phyloP scores from a whole-genome alignment of 2,113 vertebrate genomes.

The Erythrocebus patas region DNA sequence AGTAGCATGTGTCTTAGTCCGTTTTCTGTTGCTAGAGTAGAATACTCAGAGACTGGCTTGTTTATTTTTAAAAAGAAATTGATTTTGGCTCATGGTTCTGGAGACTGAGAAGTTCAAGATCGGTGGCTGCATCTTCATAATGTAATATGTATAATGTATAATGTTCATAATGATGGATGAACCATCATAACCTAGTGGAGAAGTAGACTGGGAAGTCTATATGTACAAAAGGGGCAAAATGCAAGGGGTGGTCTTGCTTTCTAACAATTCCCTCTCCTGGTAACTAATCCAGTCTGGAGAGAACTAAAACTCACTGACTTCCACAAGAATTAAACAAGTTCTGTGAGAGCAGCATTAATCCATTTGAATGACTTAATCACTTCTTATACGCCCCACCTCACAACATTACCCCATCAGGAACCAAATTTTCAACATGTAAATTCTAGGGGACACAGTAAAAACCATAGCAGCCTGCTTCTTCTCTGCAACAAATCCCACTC shows the following conservation, averaged over 20 bases:
- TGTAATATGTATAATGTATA: no score
- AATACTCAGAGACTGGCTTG: not conserved
- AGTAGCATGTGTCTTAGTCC: not conserved
- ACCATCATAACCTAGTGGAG: no score
- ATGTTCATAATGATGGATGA: no score
- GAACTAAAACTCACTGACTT: not conserved
- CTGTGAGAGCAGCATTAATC: not conserved
- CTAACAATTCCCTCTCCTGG: not conserved
- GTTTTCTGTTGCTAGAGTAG: not conserved
- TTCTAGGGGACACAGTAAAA: not conserved
- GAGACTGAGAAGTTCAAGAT: not conserved
- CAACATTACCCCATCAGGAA: not conserved
- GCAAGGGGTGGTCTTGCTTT: not conserved
- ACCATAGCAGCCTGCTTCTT: not conserved
- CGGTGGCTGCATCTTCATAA: no score
- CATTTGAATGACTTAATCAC: not conserved
- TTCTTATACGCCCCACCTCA: not conserved
- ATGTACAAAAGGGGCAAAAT: not conserved
- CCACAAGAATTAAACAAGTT: not conserved
- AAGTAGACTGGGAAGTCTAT: no score
- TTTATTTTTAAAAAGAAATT: not conserved
- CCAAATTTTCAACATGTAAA: not conserved
- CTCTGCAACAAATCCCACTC: not conserved
- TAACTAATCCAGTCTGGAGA: not conserved
- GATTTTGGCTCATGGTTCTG: not conserved